A percentile compares a stretch with the other conserved stretches of the same genome.
Evolutionary conservation across 1,140 invertebrate species (phyloP).

Genomic region (Onthophagus taurus): DNA sequence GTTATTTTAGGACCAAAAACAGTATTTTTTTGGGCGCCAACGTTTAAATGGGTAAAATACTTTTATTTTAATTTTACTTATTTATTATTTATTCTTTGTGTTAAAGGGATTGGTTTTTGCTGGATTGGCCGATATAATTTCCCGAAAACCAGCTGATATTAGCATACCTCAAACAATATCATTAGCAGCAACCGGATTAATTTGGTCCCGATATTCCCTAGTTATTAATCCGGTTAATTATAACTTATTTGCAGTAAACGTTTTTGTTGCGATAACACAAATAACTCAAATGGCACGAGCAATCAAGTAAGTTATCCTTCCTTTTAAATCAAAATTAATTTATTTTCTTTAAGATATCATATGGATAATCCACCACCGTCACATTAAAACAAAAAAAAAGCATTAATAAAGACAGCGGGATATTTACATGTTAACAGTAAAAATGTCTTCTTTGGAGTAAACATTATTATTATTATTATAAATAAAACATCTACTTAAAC

Average conservation of each 20-base stretch:
- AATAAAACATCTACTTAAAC: conserved; percentile 4
- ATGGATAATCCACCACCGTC: background rate
- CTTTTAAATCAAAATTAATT: background rate
- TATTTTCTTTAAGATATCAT: conserved; percentile 8
- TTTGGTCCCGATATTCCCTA: conserved; percentile 79
- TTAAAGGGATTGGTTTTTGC: conserved; percentile 74
- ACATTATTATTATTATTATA: too few species aligned
- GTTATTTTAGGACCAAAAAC: conserved; percentile 74
- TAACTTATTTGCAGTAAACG: conserved; percentile 81
- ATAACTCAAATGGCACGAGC: conserved; percentile 68
- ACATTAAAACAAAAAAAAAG: too few species aligned
- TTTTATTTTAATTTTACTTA: conserved; percentile 11
- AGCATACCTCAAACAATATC: conserved; percentile 75
- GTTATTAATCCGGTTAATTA: conserved; percentile 91
- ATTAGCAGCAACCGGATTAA: conserved; percentile 58
- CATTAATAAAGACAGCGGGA: too few species aligned
- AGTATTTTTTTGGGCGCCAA: conserved; percentile 90
- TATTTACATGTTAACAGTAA: too few species aligned
- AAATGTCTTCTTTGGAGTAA: too few species aligned
- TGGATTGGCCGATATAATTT: conserved; percentile 76
- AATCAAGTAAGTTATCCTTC: conserved; percentile 28
- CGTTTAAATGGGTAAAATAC: conserved; percentile 88
- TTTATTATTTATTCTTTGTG: conserved; percentile 7
- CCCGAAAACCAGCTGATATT: conserved; percentile 78
- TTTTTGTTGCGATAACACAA: conserved; percentile 79